Evolutionary conservation across 2,888 invertebrate genomes (phyloP), one percentile per base, ranked within the genome.

Genomic region (Chironomus tentans): DNA sequence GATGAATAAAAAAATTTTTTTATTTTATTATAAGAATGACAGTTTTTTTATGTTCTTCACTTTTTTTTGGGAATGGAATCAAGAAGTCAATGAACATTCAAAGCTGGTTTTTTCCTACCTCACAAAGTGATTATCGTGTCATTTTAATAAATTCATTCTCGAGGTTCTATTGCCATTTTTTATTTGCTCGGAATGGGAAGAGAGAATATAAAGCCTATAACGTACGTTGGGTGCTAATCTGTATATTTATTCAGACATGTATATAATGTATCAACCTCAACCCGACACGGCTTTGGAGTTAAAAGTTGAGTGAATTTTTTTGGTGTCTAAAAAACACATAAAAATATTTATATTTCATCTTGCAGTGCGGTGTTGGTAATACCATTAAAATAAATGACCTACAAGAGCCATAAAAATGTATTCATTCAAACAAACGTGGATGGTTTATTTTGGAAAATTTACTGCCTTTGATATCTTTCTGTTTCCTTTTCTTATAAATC

Each of bases 361-460:
- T 56, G 6, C 56, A 18, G 18, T 47, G 46, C 70, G 70, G 38
- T 70, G 47, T 47, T 48, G 70, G 70, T 48, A 70, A 70, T 70
- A 70, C 21, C 70, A 70, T 70, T 70, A 70, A 70, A 70, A 70
- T 48, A 70, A 70, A 70, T 70, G 70, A 70, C 70, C 70, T 70
- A 70, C 70, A 70, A 28, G 21, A 48, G 7, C 38, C 70, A 70
- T 70, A 70, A 70, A 69, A 70, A 50, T 18, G 7, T 56, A 18
- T 18, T 56, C 56, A 56, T 18, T 56, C 56, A 56, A 18, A 56
- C 5, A 38, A 38, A n/a, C 50, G 50, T 50, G 56, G 56, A 56
- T 56, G 18, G 56, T 56, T 56, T 7, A 56, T 56, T n/a, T 15
- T 56, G 56, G 7, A 56, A 50, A 56, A 56, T 56, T 18, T 15